Conservation (phyloP, 2,113 vertebrate genomes). For the Eclectus roratus region DNA sequence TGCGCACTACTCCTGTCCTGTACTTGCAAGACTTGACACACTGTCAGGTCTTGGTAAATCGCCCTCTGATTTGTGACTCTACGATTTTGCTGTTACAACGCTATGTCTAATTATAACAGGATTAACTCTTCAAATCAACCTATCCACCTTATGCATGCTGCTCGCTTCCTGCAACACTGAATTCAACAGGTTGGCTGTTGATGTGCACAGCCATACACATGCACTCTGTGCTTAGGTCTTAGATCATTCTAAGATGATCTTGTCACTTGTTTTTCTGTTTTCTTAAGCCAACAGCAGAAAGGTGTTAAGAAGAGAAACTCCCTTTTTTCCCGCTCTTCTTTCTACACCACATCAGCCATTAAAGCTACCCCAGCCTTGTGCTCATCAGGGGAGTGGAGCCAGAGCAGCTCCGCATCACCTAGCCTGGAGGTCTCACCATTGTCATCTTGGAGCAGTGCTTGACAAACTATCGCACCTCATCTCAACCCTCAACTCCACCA, state of each 20-base stretch:
- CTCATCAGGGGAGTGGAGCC: background rate
- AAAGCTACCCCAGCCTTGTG: background rate
- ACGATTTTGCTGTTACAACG: background rate
- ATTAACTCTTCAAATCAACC: background rate
- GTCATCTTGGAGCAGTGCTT: background rate
- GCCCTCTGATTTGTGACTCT: background rate
- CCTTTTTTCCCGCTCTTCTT: background rate
- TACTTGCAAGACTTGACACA: background rate
- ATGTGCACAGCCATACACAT: fast-evolving
- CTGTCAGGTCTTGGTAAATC: background rate
- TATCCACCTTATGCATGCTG: background rate
- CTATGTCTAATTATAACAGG: background rate
- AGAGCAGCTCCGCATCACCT: fast-evolving
- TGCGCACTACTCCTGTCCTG: background rate
- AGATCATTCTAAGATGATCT: background rate
- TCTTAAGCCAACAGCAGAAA: background rate
- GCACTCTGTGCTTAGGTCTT: background rate
- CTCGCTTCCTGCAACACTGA: fast-evolving
- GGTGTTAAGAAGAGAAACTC: background rate
- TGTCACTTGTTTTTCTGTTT: background rate
- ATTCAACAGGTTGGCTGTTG: background rate
- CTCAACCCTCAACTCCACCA: background rate
- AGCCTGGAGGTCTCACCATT: background rate
- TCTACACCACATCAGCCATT: background rate
- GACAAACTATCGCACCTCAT: background rate